Evolutionary conservation across 2,113 vertebrate species (phyloP).

Genomic region (Podocnemis expansa): DNA sequence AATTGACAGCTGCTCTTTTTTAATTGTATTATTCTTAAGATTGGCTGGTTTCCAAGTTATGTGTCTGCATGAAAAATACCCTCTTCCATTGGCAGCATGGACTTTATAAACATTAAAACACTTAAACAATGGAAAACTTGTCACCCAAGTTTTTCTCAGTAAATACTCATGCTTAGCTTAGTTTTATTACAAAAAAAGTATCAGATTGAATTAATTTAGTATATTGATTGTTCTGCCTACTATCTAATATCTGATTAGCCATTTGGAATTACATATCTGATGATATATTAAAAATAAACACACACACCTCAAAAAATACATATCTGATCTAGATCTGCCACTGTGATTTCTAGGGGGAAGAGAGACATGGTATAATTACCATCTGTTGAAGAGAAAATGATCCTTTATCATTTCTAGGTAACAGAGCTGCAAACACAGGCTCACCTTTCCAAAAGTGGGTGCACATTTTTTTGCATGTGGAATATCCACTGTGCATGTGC

Average conservation of each 20-base stretch:
- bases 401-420: neutral
- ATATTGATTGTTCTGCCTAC: slow-evolving; percentile 1
- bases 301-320: neutral
- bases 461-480: neutral
- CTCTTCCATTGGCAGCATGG: neutral
- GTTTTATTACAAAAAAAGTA: neutral
- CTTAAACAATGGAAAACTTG: neutral
- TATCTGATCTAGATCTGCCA: neutral
- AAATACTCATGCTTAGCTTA: neutral
- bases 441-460: neutral
- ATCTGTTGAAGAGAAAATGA: neutral
- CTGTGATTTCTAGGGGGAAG: neutral
- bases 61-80: neutral
- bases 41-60: neutral
- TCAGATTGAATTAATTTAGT: neutral
- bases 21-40: neutral
- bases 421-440: neutral
- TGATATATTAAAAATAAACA: neutral
- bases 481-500: neutral
- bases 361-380: neutral
- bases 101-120: neutral
- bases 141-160: neutral
- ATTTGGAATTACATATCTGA: neutral
- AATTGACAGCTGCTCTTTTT: neutral
- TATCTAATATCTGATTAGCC: neutral